Evolutionary conservation across 1,140 invertebrate species (phyloP).

Genomic region (Drosophila watanabei): DNA sequence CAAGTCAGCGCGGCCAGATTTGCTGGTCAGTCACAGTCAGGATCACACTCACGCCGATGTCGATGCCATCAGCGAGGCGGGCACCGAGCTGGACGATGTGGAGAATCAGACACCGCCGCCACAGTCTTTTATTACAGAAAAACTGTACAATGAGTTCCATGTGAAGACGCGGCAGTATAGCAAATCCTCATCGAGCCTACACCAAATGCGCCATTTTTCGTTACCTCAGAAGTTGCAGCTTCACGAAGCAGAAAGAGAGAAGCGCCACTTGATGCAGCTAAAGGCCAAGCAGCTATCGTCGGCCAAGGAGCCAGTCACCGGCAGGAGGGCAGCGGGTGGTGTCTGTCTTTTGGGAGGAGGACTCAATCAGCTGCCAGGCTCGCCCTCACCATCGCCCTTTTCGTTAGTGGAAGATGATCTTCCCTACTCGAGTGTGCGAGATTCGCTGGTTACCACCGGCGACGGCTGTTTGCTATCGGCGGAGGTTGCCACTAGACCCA

Average conservation of each 20-base stretch:
- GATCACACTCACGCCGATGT: constrained; percentile 21
- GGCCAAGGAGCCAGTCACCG: constrained; percentile 66
- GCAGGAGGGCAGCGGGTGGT: constrained; percentile 74
- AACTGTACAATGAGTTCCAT: constrained; percentile 88
- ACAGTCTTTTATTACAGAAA: constrained; percentile 88
- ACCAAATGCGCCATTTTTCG: constrained; percentile 85
- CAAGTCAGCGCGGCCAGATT: constrained; percentile 63
- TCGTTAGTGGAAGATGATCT: constrained; percentile 77
- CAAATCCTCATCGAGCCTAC: constrained; percentile 88
- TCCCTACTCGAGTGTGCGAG: constrained; percentile 83
- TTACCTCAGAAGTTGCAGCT: constrained; percentile 80
- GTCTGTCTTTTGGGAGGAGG: constrained; percentile 70
- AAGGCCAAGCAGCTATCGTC: constrained; percentile 56
- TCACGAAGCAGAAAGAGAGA: constrained; percentile 68
- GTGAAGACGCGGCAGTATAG: constrained; percentile 88
- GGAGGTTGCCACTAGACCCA: constrained; percentile 4
- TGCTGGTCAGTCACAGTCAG: constrained; percentile 56
- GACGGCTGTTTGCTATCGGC: constrained; percentile 46
- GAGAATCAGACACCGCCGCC: constrained; percentile 84
- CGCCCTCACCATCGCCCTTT: constrained; percentile 48
- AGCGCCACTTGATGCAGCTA: constrained; percentile 58
- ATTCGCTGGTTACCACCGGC: constrained; percentile 72
- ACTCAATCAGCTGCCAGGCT: constrained; percentile 30
- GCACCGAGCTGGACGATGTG: constrained; percentile 77
- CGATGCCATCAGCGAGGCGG: constrained; percentile 78